Base-by-base conservation (phyloP, 37 sponge, comb jelly and placozoan species). In the Ianthella basta region DNA sequence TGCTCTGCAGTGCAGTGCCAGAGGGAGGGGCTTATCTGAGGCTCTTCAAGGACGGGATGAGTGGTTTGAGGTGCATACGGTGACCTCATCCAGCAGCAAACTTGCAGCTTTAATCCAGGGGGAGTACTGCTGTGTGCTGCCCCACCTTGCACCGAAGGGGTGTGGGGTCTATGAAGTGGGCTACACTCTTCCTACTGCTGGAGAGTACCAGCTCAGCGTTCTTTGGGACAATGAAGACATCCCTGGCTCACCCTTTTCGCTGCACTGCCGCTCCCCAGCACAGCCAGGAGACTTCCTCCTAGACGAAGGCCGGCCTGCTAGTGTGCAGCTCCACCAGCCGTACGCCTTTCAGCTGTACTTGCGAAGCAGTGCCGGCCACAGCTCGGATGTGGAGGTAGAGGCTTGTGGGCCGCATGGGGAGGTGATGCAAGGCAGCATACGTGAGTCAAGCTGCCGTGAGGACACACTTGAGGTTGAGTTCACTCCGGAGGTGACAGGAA, bases 231-330 rank as follows among this genome's bases (percentile, higher is more conserved):
- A 2, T 13, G 54, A 36, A 1, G 13, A 75, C 37, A 53, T 75
- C 78, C 44, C 44, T 39, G 78, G 78, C 19, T 75, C 78, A 40
- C 78, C 78, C 53, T 75, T 75, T 14, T 40, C 37, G 23, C 37
- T 75, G 1, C 23, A 53, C 14, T 75, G 78, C 40, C 78, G 39
- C 53, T 50, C 78, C 8, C 78, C 40, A 16, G 78, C 53, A 12
- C 53, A 75, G 23, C 78, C 78, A 15, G 24, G n/a, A 75, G 39
- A 75, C 37, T 75, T 53, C 37, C 20, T 41, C 41, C 44, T 75
- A 3, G 44, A 18, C 12, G 25, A 32, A 41, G 23, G 16, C 5
- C 19, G 44, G 21, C 78, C 78, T 39, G 25, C 40, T 41, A 50
- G 4, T 2, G 21, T 23, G 12, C 44, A 41, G 50, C 50, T 8